A percentile compares a stretch with the other conserved stretches of the same genome.
phyloP scores from a whole-genome alignment of 2,797 vertebrate species.

The Acrossocheilus fasciatus region DNA sequence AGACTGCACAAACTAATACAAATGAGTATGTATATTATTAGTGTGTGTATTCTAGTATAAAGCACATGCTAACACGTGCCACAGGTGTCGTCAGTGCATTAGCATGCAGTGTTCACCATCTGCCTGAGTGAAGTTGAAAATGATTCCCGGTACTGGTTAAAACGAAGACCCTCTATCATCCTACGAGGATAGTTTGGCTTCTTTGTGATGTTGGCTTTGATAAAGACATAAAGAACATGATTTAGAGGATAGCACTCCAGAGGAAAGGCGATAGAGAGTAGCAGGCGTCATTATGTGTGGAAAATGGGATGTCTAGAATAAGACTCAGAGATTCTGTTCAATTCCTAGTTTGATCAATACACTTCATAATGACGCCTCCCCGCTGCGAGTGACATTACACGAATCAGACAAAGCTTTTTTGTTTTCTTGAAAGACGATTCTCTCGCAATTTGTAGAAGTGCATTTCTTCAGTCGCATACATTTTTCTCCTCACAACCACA shows the following conservation, averaged over 20 bases:
- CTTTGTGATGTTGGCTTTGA: slow-evolving; percentile 55
- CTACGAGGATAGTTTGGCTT: slow-evolving; percentile 38
- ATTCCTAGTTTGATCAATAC: slow-evolving; percentile 65
- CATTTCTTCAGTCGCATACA: slow-evolving; percentile 8
- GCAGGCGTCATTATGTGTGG: slow-evolving; percentile 56
- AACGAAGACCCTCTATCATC: slow-evolving; percentile 63
- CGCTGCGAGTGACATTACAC: slow-evolving; percentile 50
- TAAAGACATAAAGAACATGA: slow-evolving; percentile 63
- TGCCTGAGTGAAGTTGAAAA: slow-evolving; percentile 45
- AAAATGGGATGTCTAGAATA: slow-evolving; percentile 53
- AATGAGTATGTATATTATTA: background rate
- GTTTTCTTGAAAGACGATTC: slow-evolving; percentile 49
- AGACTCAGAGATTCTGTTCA: slow-evolving; percentile 61
- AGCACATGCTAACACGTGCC: background rate
- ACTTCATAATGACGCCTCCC: slow-evolving; percentile 63
- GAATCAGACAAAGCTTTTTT: slow-evolving; percentile 60
- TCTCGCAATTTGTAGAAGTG: slow-evolving; percentile 40
- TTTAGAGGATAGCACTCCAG: slow-evolving; percentile 35
- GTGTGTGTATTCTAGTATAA: background rate
- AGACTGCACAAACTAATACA: background rate
- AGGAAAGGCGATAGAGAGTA: slow-evolving; percentile 53
- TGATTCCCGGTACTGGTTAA: slow-evolving; percentile 57
- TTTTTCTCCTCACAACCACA: slow-evolving; percentile 5
- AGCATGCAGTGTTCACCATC: slow-evolving; percentile 30
- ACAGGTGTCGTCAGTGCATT: background rate